Conservation (phyloP, 2,113 vertebrate species). For the Macquaria ambigua region DNA sequence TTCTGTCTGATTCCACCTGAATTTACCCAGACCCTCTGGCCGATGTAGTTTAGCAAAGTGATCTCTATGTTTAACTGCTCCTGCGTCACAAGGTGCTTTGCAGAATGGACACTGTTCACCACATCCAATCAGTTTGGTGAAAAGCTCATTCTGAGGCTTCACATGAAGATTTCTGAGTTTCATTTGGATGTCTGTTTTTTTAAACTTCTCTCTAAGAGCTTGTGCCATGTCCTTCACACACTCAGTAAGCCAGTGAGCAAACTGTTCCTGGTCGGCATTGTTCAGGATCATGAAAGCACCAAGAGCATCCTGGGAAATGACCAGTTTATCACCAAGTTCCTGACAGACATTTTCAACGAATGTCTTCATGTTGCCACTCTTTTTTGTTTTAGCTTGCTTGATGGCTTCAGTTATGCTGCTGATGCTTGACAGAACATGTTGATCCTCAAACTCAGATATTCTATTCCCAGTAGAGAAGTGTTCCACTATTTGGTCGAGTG, state of each 20-base stretch:
- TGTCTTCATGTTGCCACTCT: constrained; percentile 29
- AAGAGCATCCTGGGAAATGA: constrained; percentile 69
- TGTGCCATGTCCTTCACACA: constrained; percentile 56
- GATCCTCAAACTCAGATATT: constrained; percentile 35
- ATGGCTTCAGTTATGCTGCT: constrained; percentile 55
- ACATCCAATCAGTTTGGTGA: constrained; percentile 79
- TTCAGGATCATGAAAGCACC: constrained; percentile 67
- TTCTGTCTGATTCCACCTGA: rapidly evolving
- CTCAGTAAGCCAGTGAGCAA: constrained; percentile 57
- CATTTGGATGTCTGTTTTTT: neutral
- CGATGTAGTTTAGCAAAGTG: constrained; percentile 75
- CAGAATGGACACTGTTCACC: constrained; percentile 84
- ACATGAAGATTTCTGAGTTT: constrained; percentile 49
- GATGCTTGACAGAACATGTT: constrained; percentile 32
- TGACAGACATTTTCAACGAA: constrained; percentile 64
- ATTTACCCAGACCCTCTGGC: constrained; percentile 21
- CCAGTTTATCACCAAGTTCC: constrained; percentile 62
- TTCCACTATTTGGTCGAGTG: constrained; percentile 13
- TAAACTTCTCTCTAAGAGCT: constrained; percentile 9
- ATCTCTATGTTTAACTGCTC: constrained; percentile 58
- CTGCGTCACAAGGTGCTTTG: constrained; percentile 78
- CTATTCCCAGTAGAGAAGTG: constrained; percentile 17
- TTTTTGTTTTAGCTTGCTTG: constrained; percentile 14
- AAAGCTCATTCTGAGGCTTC: constrained; percentile 74
- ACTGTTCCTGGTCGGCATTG: constrained; percentile 43